Conservation (phyloP, 2,888 invertebrate genomes). For the Cotesia congregata region DNA sequence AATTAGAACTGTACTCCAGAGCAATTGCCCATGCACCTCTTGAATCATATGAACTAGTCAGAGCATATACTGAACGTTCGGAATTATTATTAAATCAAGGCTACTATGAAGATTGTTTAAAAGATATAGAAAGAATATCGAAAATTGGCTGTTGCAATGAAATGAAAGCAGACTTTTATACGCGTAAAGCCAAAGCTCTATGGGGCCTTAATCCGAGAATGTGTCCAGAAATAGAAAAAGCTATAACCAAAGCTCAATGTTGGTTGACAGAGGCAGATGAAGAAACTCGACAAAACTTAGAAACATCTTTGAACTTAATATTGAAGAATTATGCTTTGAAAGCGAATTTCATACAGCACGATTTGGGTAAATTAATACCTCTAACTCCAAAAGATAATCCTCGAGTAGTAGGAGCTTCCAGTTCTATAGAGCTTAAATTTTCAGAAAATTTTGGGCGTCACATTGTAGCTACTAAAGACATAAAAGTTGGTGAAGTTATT, state of each 20-base stretch:
- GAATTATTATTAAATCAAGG: slow-evolving; percentile 78
- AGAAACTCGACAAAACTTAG: neutral
- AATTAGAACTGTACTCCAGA: slow-evolving; percentile 73
- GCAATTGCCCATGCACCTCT: slow-evolving; percentile 76
- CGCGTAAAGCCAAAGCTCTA: slow-evolving; percentile 73
- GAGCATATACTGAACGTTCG: slow-evolving; percentile 83
- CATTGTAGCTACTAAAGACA: slow-evolving; percentile 78
- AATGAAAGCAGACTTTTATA: slow-evolving; percentile 75
- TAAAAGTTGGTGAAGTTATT: slow-evolving; percentile 82
- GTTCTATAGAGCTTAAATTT: slow-evolving; percentile 75
- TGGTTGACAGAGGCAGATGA: slow-evolving; percentile 50
- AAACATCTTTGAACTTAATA: slow-evolving; percentile 42
- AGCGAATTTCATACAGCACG: neutral
- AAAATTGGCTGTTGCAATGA: slow-evolving; percentile 75
- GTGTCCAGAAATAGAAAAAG: slow-evolving; percentile 40
- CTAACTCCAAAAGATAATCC: slow-evolving; percentile 37
- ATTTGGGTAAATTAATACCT: slow-evolving; percentile 20
- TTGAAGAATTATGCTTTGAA: slow-evolving; percentile 27
- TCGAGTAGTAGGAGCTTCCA: slow-evolving; percentile 75
- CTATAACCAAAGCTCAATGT: slow-evolving; percentile 13
- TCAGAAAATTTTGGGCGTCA: slow-evolving; percentile 78
- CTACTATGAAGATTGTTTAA: slow-evolving; percentile 76
- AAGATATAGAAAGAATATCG: slow-evolving; percentile 78
- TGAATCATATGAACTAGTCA: slow-evolving; percentile 75
- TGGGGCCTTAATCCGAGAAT: slow-evolving; percentile 49